Evolutionary conservation across 37 sponge, comb jelly and placozoan species (phyloP).

Genomic region (Tethya wilhelma): DNA sequence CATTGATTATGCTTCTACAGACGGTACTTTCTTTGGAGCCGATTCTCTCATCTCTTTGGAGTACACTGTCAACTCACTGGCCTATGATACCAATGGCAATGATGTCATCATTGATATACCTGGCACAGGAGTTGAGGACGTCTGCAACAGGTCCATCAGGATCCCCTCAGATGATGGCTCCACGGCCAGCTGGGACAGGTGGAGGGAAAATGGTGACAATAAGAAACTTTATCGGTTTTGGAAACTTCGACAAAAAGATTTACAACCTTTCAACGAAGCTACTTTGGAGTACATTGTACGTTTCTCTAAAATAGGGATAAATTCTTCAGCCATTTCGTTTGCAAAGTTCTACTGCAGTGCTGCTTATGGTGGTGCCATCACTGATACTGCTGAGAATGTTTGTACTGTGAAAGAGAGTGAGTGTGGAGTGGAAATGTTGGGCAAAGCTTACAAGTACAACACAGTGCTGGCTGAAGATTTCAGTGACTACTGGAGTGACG

Average conservation of each 20-base stretch:
- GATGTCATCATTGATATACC: constrained; percentile 33
- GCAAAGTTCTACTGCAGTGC: neutral
- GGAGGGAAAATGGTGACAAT: neutral
- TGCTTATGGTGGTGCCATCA: neutral
- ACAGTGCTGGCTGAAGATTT: constrained; percentile 7
- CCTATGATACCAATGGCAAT: constrained; percentile 20
- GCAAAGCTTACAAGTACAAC: neutral
- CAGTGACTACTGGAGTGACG: neutral
- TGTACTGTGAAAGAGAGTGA: neutral
- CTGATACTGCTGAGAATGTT: neutral
- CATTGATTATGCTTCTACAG: constrained; percentile 4
- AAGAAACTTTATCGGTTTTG: constrained; percentile 18
- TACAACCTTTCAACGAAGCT: neutral
- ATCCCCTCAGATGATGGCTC: constrained; percentile 37
- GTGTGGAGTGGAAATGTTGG: neutral
- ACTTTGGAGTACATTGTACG: neutral
- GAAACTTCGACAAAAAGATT: constrained; percentile 31
- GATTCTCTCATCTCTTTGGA: constrained; percentile 1
- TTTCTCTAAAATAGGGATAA: neutral
- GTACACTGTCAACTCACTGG: constrained; percentile 33
- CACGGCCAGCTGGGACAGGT: constrained; percentile 5
- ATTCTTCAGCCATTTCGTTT: neutral
- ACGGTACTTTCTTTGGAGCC: neutral
- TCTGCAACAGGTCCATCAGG: constrained; percentile 21
- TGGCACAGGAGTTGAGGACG: constrained; percentile 19